A percentile compares a stretch with the other conserved stretches of the same genome.
These are phyloP conservation scores for Pachymerium ferrugineum DNA, from an alignment of 2,888 invertebrate species.

Conservation along the genomic window DNA sequence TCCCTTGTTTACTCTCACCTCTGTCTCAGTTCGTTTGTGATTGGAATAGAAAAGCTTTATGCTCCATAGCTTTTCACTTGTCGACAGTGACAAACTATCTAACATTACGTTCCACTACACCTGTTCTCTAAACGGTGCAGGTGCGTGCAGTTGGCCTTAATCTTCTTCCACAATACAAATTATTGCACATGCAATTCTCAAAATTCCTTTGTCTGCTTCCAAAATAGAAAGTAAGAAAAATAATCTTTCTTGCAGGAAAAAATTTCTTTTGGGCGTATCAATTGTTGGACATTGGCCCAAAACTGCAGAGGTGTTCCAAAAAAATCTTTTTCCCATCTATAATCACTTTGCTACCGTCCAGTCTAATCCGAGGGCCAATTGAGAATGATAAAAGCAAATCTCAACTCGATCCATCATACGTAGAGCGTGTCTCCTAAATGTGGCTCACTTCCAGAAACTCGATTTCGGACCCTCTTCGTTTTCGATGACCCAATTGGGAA, in stretches of 20 bases:
- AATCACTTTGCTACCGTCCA: constrained; percentile 5
- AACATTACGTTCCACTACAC: constrained; percentile 14
- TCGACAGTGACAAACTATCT: constrained; percentile 10
- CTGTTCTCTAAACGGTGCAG: not conserved
- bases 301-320: not conserved
- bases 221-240: too few species aligned
- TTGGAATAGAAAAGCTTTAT: not conserved
- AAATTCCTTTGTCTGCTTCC: not conserved
- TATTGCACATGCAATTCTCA: not conserved
- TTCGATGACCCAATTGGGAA: constrained; percentile 18
- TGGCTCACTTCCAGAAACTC: constrained; percentile 15
- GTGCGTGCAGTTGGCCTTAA: not conserved
- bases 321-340: constrained; percentile 12
- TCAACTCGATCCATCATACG: constrained; percentile 15
- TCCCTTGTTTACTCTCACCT: not conserved
- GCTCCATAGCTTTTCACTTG: not conserved
- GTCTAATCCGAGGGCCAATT: constrained; percentile 1
- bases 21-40: constrained; percentile 17
- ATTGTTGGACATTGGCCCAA: not conserved
- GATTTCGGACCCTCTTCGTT: constrained; percentile 7
- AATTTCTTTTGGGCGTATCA: not conserved
- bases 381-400: constrained; percentile 13
- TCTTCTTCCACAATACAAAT: constrained; percentile 9
- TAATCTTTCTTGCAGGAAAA: not conserved
- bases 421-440: constrained; percentile 14